A percentile compares a stretch with the other conserved stretches of the same genome.
Evolutionary conservation across 1,140 invertebrate species (phyloP).

Genomic region (Brachionus sp.): DNA sequence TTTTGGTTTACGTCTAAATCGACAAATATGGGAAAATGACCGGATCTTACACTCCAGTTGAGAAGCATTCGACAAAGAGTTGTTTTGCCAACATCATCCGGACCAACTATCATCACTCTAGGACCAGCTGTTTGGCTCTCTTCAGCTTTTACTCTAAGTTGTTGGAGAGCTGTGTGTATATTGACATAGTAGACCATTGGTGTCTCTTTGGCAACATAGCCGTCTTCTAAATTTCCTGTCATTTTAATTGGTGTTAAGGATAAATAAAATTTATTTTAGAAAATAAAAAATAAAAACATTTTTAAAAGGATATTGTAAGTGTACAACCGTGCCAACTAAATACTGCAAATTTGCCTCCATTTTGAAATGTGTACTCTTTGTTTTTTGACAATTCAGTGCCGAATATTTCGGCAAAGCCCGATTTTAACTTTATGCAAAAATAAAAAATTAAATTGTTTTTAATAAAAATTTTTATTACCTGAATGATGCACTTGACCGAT

Average conservation of each 20-base stretch:
- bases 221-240: conserved; percentile 19
- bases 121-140: conserved; percentile 65
- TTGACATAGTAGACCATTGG: conserved; percentile 94
- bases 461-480: neutral
- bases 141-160: conserved; percentile 73
- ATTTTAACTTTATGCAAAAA: conserved; percentile 68
- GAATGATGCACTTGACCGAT: neutral
- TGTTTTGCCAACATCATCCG: conserved; percentile 91
- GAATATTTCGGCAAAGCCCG: conserved; percentile 88
- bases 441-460: neutral
- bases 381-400: conserved; percentile 91
- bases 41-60: conserved; percentile 68
- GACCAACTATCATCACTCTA: conserved; percentile 79
- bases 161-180: conserved; percentile 86
- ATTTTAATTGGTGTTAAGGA: conserved; percentile 42
- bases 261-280: neutral
- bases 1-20: conserved; percentile 84
- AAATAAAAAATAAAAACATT: conserved; percentile 53
- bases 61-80: conserved; percentile 79
- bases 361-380: conserved; percentile 82
- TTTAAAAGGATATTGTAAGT: conserved; percentile 58
- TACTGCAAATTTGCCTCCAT: conserved; percentile 87
- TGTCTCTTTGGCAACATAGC: conserved; percentile 79
- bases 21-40: conserved; percentile 76
- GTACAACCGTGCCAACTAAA: conserved; percentile 93